A percentile compares a stretch with the other conserved stretches of the same genome.
Conservation (phyloP, 2,888 invertebrate genomes). For the Phragmatobia fuliginosa region DNA sequence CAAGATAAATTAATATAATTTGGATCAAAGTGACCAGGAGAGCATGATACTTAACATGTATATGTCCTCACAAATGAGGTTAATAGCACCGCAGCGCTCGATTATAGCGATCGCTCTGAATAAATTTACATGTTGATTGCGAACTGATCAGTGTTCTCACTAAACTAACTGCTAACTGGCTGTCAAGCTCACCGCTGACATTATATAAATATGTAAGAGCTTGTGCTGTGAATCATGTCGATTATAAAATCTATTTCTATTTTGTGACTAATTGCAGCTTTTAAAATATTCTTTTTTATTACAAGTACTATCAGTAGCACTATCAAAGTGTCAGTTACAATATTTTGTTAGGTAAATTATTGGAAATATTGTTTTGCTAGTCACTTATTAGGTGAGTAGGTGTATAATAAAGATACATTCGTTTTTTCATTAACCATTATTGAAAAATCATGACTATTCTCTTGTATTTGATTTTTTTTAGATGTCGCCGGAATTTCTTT, state of each 20-base stretch:
- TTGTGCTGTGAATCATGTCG: slow-evolving; percentile 51
- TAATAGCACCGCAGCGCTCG: slow-evolving; percentile 76
- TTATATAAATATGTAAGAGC: slow-evolving; percentile 66
- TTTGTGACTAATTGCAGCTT: slow-evolving; percentile 39
- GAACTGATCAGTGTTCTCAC: slow-evolving; percentile 76
- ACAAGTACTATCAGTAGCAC: not conserved
- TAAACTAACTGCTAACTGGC: slow-evolving; percentile 73
- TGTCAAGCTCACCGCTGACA: slow-evolving; percentile 63
- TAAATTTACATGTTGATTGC: slow-evolving; percentile 83
- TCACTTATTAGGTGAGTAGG: not conserved
- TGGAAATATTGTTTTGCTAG: not conserved
- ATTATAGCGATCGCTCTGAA: slow-evolving; percentile 82
- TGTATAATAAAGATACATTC: not conserved
- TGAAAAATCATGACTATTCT: too few species aligned
- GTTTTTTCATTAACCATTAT: too few species aligned
- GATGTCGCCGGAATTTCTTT: too few species aligned
- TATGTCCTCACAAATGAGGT: slow-evolving; percentile 77
- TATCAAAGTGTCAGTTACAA: not conserved
- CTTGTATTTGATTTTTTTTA: too few species aligned
- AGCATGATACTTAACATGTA: slow-evolving; percentile 72
- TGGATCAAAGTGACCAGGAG: slow-evolving; percentile 64
- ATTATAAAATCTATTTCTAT: slow-evolving; percentile 61
- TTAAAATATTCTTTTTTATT: slow-evolving; percentile 26
- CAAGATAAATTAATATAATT: slow-evolving; percentile 68
- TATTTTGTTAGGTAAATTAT: not conserved